These are phyloP conservation scores for Mallateleia sp. DNA, from an alignment of 2,888 invertebrate genomes.

Conservation along the genomic window DNA sequence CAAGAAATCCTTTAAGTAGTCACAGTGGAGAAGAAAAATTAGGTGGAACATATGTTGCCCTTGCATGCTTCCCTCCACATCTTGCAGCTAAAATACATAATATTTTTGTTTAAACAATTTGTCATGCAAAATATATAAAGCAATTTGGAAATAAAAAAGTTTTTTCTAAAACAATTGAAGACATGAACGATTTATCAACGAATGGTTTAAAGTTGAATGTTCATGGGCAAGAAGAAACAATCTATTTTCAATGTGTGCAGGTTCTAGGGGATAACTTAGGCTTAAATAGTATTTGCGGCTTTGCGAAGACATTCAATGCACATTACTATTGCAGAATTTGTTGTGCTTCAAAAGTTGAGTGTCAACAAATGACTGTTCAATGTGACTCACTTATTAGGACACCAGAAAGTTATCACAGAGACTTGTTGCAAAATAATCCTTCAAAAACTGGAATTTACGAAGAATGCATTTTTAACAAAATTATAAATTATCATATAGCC, in stretches of 20 bases:
- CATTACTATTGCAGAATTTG: slow-evolving; percentile 45
- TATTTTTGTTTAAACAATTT: slow-evolving; percentile 47
- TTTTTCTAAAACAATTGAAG: slow-evolving; percentile 56
- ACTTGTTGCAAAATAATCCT: not conserved
- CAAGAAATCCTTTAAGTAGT: slow-evolving; percentile 42
- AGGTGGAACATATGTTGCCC: slow-evolving; percentile 45
- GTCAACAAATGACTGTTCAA: too few species aligned
- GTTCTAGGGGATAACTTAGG: slow-evolving; percentile 31
- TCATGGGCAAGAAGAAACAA: not conserved
- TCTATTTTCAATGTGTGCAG: slow-evolving; percentile 44
- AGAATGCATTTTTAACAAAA: slow-evolving; percentile 26
- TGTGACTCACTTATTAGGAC: too few species aligned
- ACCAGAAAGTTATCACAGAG: not conserved
- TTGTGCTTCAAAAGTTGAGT: too few species aligned
- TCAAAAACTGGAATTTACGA: slow-evolving; percentile 27
- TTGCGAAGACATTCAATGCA: slow-evolving; percentile 6
- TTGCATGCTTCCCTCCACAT: slow-evolving; percentile 60
- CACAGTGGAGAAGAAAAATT: slow-evolving; percentile 66
- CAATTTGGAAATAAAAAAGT: slow-evolving; percentile 42
- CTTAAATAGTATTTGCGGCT: slow-evolving; percentile 29
- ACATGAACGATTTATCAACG: slow-evolving; percentile 37
- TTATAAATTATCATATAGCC: slow-evolving; percentile 33
- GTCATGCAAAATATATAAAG: slow-evolving; percentile 50
- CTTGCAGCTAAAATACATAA: slow-evolving; percentile 20
- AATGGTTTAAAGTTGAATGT: not conserved